Evolutionary conservation across 2,888 invertebrate species (phyloP), one percentile per base, ranked within the genome.

Genomic region (Resseliella maxima): DNA sequence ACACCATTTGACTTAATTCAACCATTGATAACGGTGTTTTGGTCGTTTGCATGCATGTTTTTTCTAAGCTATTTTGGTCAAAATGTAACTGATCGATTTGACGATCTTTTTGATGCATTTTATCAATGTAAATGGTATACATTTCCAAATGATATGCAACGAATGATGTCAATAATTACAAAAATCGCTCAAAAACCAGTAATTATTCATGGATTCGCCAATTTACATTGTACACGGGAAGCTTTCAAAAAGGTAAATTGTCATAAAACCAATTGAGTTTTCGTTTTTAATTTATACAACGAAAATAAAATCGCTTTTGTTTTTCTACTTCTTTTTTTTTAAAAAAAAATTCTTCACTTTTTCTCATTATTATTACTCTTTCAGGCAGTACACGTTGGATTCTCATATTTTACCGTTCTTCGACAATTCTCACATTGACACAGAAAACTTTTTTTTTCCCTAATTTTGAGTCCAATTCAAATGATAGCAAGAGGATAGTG

Each of bases 51-150:
- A 36, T 36, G 12, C 0, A 81, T 81, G 0, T 81, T 18, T 36
- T 81, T 81, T 8, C 15, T 35, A 8, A 35, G 81, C 21, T 35
- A 36, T 36, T 81, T 36, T 6, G 81, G 81, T 5, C 8, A 81
- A 8, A 36, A 81, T 36, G 81, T 81, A 3, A 81, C 35, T 21
- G n/a, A 24, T 36, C 35, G 36, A 12, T 81, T 81, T 36, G 36
- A 21, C 6, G 35, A 36, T 3, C 2, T 81, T 2, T 3, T 2
- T 81, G 36, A 81, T 35, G 36, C 18, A 1, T 35, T 81, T 36
- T 81, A 81, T 81, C 36, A 81, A 18, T 81, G 81, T 15, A 18
- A 81, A n/a, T 81, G 81, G 81, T 81, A 35, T 81, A 10, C 36
- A 36, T 81, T 35, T 18, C 81, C 81, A 18, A 35, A 35, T 35